Percentiles rank a stretch among this genome's conserved stretches.
These are phyloP conservation scores for Lynx canadensis DNA, from an alignment of 2,113 vertebrate species.

Conservation along the genomic window DNA sequence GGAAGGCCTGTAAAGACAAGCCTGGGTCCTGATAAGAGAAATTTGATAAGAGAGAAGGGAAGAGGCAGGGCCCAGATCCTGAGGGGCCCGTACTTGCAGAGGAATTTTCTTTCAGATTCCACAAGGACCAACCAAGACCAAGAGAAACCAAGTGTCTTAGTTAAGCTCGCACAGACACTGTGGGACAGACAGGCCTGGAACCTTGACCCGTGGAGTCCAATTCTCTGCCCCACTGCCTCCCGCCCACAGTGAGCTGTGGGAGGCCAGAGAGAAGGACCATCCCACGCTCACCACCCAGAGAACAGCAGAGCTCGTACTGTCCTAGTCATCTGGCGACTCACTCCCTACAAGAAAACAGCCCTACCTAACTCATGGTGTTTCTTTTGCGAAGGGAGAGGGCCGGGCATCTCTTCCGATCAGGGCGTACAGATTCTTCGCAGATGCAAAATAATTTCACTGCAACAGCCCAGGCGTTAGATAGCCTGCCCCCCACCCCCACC, in stretches of 20 bases:
- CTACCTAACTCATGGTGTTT: neutral
- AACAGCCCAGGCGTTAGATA: neutral
- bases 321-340: constrained; percentile 20
- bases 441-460: neutral
- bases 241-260: fast-evolving
- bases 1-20: neutral
- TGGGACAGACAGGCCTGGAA: neutral
- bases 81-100: neutral
- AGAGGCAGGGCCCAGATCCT: neutral
- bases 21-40: neutral
- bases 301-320: constrained; percentile 11
- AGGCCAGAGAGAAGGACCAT: neutral
- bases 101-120: neutral
- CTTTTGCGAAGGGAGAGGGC: neutral
- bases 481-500: no score
- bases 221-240: neutral
- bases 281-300: neutral
- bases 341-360: neutral
- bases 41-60: neutral
- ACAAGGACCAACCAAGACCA: neutral
- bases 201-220: neutral
- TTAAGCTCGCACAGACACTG: neutral
- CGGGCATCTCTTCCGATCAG: neutral
- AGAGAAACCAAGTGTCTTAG: neutral
- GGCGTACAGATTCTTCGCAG: neutral